These are phyloP conservation scores for Argyrosomus japonicus DNA, from an alignment of 2,113 vertebrate genomes.

Conservation along the genomic window DNA sequence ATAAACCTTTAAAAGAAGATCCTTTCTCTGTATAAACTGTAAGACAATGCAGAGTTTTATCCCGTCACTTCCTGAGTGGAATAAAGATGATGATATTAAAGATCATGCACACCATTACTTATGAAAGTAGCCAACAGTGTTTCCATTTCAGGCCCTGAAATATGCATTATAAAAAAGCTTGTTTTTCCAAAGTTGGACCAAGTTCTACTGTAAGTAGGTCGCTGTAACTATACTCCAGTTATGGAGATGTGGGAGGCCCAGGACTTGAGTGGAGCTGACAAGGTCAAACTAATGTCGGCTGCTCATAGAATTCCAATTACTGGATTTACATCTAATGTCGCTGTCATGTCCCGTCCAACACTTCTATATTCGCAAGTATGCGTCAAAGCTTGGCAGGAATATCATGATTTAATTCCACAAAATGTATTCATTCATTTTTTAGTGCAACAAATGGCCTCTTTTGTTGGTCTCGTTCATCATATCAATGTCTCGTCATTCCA, in stretches of 20 bases:
- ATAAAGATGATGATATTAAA: constrained; percentile 10
- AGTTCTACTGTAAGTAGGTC: constrained; percentile 67
- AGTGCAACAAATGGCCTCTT: background rate
- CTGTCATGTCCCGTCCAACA: background rate
- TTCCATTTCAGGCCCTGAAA: constrained; percentile 27
- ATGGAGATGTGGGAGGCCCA: constrained; percentile 34
- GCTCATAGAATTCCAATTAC: constrained; percentile 26
- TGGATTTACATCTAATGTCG: constrained; percentile 16
- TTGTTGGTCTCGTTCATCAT: background rate
- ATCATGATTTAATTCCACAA: background rate
- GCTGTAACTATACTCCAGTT: constrained; percentile 43
- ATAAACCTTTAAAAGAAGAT: constrained; percentile 26
- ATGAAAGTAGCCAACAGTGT: constrained; percentile 15
- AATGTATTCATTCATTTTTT: background rate
- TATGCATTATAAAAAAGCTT: constrained; percentile 44
- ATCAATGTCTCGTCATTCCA: background rate
- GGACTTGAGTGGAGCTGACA: constrained; percentile 6
- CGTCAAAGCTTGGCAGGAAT: background rate
- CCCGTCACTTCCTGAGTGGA: background rate
- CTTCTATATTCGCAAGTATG: background rate
- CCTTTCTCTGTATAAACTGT: background rate
- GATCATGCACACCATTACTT: constrained; percentile 15
- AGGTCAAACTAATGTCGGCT: constrained; percentile 34
- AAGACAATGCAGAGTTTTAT: constrained; percentile 3
- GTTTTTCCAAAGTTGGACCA: constrained; percentile 54